These are phyloP conservation scores for Ascidia mentula DNA, from an alignment of 23 tunicate genomes.

Conservation along the genomic window DNA sequence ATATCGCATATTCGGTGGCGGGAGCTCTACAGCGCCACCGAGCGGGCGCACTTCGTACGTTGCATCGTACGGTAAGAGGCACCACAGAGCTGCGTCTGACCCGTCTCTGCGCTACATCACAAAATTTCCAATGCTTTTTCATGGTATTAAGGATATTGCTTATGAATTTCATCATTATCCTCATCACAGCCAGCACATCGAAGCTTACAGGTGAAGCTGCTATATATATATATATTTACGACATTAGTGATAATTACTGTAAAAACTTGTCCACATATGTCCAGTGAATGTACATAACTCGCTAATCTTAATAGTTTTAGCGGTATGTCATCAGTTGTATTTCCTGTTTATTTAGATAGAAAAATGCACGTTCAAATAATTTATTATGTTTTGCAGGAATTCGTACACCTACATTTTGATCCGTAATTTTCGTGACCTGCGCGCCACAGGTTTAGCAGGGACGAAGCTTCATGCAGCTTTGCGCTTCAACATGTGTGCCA, in stretches of 20 bases:
- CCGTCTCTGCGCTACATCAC: slow-evolving; percentile 33
- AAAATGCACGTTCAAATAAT: background rate
- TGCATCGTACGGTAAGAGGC: background rate
- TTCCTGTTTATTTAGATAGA: no score
- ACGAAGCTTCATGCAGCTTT: slow-evolving; percentile 61
- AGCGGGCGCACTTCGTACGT: background rate
- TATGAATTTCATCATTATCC: slow-evolving; percentile 60
- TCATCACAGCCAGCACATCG: slow-evolving; percentile 63
- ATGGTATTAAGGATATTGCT: slow-evolving; percentile 61
- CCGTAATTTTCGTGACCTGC: slow-evolving; percentile 68
- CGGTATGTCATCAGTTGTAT: no score
- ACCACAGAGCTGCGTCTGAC: slow-evolving; percentile 21
- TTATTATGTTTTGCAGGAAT: slow-evolving; percentile 24
- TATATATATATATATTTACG: no score
- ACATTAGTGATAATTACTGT: no score
- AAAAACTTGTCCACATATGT: no score
- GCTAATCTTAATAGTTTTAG: no score
- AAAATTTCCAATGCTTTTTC: slow-evolving; percentile 53
- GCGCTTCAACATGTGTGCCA: slow-evolving; percentile 34
- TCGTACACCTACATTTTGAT: slow-evolving; percentile 70
- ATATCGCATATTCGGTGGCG: slow-evolving; percentile 1
- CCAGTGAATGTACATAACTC: no score
- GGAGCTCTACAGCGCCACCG: slow-evolving; percentile 8
- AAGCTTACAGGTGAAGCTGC: slow-evolving; percentile 74
- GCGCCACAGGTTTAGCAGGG: slow-evolving; percentile 52